Percentiles rank a stretch among this genome's conserved stretches.
These are phyloP conservation scores for Cyprinus carpio DNA, from an alignment of 2,113 vertebrate genomes.

Conservation along the genomic window DNA sequence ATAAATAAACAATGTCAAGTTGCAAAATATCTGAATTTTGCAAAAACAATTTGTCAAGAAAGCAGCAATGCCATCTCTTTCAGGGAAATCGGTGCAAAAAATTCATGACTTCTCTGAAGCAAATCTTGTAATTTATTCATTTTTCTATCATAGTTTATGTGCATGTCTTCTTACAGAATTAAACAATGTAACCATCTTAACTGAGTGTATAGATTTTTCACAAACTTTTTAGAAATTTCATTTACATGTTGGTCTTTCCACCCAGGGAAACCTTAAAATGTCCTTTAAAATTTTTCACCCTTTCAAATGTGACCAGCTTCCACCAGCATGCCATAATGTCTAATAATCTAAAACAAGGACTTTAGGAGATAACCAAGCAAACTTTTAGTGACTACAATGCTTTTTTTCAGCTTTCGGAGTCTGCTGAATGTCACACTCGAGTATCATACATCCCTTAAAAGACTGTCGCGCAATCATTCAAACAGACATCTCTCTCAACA, in stretches of 20 bases:
- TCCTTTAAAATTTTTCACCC: background rate
- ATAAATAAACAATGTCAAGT: too few relatives aligned
- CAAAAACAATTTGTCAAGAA: too few relatives aligned
- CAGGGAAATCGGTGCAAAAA: too few relatives aligned
- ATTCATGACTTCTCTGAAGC: too few relatives aligned
- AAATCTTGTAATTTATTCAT: too few relatives aligned
- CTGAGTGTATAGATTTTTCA: too few relatives aligned
- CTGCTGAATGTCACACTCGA: background rate
- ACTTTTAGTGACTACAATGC: background rate
- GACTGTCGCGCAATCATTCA: constrained; percentile 13
- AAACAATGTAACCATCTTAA: too few relatives aligned
- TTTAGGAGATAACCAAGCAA: background rate
- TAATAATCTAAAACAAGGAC: background rate
- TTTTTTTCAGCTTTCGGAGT: background rate
- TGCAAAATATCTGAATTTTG: too few relatives aligned
- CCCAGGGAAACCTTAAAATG: background rate
- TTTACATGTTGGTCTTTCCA: background rate
- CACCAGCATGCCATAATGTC: background rate
- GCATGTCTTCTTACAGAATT: background rate
- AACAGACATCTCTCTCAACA: background rate
- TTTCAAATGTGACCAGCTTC: background rate
- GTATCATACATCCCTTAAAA: background rate
- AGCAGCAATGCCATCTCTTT: too few relatives aligned
- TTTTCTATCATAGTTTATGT: too few relatives aligned
- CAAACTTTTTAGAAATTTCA: background rate